phyloP scores from a whole-genome alignment of 2,888 invertebrate species.

The Nebria brevicollis region DNA sequence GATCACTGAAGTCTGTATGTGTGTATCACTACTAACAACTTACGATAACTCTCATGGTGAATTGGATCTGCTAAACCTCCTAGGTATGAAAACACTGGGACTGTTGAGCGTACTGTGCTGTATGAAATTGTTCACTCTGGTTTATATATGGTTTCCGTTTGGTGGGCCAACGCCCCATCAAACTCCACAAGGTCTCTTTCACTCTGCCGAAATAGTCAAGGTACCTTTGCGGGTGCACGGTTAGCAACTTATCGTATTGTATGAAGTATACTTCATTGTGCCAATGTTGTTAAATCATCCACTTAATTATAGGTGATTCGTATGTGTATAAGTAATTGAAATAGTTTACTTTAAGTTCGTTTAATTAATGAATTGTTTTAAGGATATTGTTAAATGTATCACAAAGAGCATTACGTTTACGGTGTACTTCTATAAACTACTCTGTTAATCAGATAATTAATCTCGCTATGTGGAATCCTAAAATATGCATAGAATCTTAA shows the following conservation, averaged over 20 bases:
- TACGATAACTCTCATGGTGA: slow-evolving; percentile 38
- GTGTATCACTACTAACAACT: slow-evolving; percentile 12
- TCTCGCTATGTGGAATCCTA: too few species aligned
- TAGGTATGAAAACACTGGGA: slow-evolving; percentile 19
- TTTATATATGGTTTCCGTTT: slow-evolving; percentile 27
- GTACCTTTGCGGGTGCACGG: not conserved
- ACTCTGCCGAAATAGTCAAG: slow-evolving; percentile 30
- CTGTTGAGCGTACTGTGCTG: slow-evolving; percentile 36
- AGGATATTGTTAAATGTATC: not conserved
- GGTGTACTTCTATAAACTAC: not conserved
- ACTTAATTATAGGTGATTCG: not conserved
- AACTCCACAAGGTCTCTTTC: slow-evolving; percentile 40
- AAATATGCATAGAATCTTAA: too few species aligned
- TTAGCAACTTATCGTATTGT: not conserved
- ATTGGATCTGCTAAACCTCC: slow-evolving; percentile 30
- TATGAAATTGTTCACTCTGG: slow-evolving; percentile 10
- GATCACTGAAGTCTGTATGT: not conserved
- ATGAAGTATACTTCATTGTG: not conserved
- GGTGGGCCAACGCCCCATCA: slow-evolving; percentile 23
- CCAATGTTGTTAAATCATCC: not conserved
- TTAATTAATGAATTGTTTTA: not conserved
- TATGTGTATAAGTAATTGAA: slow-evolving; percentile 1
- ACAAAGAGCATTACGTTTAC: not conserved
- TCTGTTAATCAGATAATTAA: not conserved
- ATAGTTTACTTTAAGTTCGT: not conserved